These are phyloP conservation scores for Phycodurus eques DNA, from an alignment of 2,113 vertebrate species.

Conservation along the genomic window DNA sequence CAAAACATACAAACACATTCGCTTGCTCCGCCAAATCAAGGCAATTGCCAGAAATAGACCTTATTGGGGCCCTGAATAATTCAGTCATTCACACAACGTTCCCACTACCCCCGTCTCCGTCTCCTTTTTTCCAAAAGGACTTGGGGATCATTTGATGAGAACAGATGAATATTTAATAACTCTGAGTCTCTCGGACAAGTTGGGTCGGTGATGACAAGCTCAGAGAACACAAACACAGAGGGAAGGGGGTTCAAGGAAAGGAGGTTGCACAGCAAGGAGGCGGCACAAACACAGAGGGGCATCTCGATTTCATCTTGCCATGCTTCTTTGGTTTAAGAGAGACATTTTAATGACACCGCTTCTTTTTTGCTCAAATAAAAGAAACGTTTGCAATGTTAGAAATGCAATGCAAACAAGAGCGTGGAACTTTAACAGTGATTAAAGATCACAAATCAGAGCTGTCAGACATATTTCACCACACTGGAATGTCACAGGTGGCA, in stretches of 20 bases:
- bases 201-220: slow-evolving; percentile 56
- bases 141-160: slow-evolving; percentile 71
- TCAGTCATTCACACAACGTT: slow-evolving; percentile 57
- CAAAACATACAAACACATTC: slow-evolving; percentile 63
- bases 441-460: slow-evolving; percentile 7
- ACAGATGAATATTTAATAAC: slow-evolving; percentile 71
- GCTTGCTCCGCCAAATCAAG: slow-evolving; percentile 45
- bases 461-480: slow-evolving; percentile 18
- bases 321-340: neutral
- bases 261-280: slow-evolving; percentile 45
- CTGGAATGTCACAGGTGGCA: neutral
- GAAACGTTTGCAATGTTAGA: neutral
- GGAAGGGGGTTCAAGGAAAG: slow-evolving; percentile 39
- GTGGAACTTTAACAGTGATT: slow-evolving; percentile 16
- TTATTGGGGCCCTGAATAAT: slow-evolving; percentile 72
- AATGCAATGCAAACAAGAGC: slow-evolving; percentile 1
- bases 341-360: neutral
- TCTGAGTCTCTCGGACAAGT: slow-evolving; percentile 64
- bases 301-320: neutral
- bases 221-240: slow-evolving; percentile 52
- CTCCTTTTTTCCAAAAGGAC: slow-evolving; percentile 51
- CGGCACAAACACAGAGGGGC: slow-evolving; percentile 34
- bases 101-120: neutral
- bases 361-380: neutral
- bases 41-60: slow-evolving; percentile 65